Evolutionary conservation across 2,113 vertebrate genomes (phyloP), one percentile per base, ranked within the genome.

Genomic region (Nothobranchius furzeri): DNA sequence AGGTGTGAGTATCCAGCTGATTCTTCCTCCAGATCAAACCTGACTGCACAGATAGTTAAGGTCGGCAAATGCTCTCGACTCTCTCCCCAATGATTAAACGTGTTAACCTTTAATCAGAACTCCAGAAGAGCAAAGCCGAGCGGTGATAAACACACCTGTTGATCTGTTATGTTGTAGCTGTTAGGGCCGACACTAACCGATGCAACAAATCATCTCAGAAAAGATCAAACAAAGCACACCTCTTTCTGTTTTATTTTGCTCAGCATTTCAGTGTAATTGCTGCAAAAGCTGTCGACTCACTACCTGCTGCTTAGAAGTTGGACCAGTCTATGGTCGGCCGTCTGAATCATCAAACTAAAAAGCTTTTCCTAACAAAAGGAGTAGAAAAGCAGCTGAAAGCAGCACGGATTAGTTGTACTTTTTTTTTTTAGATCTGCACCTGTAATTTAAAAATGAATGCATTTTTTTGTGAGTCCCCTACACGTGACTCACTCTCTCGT

Each of bases 271-370:
- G 40, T 50, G 47, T 37, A 35, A 70, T 68, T 68, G 53, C 9
- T 11, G 15, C 30, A 71, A 66, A 56, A 71, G 53, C 75, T 76
- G 60, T 46, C 12, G 8, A 12, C 63, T 20, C 65, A 62, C 57
- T 68, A 68, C 66, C 68, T 24, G 24, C 47, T 36, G 42, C 56
- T 43, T 35, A n/a, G 72, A 56, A 54, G 48, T 59, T 57, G 51
- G 42, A 30, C 6, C 7, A 11, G 60, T 62, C 40, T 20, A 17
- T 42, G 68, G 76, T 70, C 52, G 43, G 7, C 60, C 10, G 63
- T 54, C 60, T 62, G 63, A 78, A 5, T 74, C 75, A 56, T 68
- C 46, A 0, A 20, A 0, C 66, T 64, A 24, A 68, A 81, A 74
- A 40, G 40, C 54, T 69, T 67, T 11, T 10, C 12, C 9, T 11